Percentiles rank a stretch among this genome's conserved stretches.
phyloP scores from a whole-genome alignment of 2,113 vertebrate species.

The Bubo bubo region DNA sequence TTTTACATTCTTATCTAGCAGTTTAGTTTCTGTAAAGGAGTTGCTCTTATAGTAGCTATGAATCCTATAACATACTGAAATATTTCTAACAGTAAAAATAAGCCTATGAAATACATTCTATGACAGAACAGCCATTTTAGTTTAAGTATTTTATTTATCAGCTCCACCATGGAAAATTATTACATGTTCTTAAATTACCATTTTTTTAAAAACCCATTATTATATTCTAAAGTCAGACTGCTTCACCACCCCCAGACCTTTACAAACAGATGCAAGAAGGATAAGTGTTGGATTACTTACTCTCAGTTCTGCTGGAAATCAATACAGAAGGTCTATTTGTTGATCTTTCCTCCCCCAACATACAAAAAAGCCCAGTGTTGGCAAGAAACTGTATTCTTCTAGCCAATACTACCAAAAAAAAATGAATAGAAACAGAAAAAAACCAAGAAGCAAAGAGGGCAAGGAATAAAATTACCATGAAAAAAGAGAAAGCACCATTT shows the following conservation, averaged over 20 bases:
- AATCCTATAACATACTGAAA: not conserved
- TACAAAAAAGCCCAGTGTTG: not conserved
- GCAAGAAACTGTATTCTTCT: not conserved
- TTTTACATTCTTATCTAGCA: not conserved
- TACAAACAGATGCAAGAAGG: not conserved
- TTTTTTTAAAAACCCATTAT: not conserved
- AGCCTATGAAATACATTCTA: not conserved
- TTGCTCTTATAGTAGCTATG: not conserved
- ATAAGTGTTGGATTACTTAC: not conserved
- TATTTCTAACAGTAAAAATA: not conserved
- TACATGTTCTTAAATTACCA: not conserved
- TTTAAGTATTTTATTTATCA: not conserved
- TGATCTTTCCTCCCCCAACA: not conserved
- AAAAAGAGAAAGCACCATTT: conserved; percentile 3
- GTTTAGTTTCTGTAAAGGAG: not conserved
- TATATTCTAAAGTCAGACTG: not conserved
- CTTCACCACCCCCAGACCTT: not conserved
- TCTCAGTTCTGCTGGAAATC: not conserved
- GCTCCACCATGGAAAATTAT: not conserved
- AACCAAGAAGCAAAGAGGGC: not conserved
- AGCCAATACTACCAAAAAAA: not conserved
- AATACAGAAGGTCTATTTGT: not conserved
- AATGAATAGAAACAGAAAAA: not conserved
- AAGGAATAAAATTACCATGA: conserved; percentile 1
- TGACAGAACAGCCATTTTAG: not conserved